Evolutionary conservation across 1,140 invertebrate genomes (phyloP).

Genomic region (Antheraea pernyi): DNA sequence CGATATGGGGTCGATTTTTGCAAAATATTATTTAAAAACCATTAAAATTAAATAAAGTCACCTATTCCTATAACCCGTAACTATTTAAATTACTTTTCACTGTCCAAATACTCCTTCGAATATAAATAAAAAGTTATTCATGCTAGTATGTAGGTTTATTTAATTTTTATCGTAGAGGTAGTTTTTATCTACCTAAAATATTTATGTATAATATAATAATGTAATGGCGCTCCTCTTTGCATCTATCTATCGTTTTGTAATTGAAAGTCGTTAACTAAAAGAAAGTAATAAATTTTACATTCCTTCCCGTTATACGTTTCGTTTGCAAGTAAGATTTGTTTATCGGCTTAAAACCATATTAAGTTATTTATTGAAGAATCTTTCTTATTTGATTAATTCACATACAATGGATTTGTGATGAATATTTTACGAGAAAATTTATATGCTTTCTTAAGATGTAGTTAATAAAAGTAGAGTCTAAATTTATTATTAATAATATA

Average conservation of each 20-base stretch:
- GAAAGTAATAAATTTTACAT: slow-evolving; percentile 66
- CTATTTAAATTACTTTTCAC: not conserved
- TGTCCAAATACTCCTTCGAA: not conserved
- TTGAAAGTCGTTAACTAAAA: slow-evolving; percentile 65
- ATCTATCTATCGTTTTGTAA: slow-evolving; percentile 44
- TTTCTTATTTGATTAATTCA: not conserved
- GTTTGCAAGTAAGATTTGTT: slow-evolving; percentile 8
- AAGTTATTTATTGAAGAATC: not conserved
- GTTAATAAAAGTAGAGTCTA: no score
- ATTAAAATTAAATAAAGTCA: not conserved
- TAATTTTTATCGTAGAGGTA: not conserved
- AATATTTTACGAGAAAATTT: no score
- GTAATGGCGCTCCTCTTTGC: slow-evolving; percentile 21
- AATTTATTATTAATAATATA: no score
- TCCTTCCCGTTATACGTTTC: slow-evolving; percentile 51
- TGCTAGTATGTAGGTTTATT: not conserved
- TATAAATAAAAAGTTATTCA: not conserved
- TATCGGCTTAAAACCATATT: not conserved
- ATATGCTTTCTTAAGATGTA: no score
- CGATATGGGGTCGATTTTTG: slow-evolving; percentile 30
- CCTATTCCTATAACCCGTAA: not conserved
- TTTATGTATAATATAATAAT: slow-evolving; percentile 17
- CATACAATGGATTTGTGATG: no score
- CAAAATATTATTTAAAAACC: slow-evolving; percentile 9
- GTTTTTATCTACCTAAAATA: not conserved